phyloP scores from a whole-genome alignment of 2,888 invertebrate species.

The Cordilura impudica region DNA sequence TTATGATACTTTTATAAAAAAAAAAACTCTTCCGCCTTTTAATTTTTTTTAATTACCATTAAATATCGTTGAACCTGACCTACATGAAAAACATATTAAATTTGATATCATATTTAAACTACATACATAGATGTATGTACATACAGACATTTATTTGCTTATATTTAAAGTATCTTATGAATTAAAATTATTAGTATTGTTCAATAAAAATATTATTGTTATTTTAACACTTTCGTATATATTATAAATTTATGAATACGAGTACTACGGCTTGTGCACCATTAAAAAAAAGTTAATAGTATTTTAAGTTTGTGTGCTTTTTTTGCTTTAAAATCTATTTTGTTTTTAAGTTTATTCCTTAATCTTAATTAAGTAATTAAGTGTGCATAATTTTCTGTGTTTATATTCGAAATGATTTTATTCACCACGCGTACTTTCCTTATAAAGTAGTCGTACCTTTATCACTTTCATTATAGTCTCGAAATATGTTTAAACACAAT shows the following conservation, averaged over 20 bases:
- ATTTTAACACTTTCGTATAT: neutral
- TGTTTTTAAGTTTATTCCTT: too few species aligned
- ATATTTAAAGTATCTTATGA: neutral
- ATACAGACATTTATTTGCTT: neutral
- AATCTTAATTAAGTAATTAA: too few species aligned
- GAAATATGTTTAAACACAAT: neutral
- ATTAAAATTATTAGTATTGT: neutral
- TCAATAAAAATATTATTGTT: neutral
- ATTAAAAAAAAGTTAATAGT: too few species aligned
- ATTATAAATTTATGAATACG: neutral
- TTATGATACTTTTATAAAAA: too few species aligned
- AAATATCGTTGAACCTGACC: constrained; percentile 19
- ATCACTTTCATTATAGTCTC: neutral
- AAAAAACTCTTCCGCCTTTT: neutral
- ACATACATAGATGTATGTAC: too few species aligned
- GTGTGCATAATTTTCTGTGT: too few species aligned
- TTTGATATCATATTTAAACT: too few species aligned
- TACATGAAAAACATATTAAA: neutral
- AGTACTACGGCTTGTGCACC: too few species aligned
- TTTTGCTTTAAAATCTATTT: too few species aligned
- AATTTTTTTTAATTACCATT: neutral
- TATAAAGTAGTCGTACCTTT: neutral
- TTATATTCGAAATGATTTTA: too few species aligned
- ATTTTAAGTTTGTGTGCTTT: too few species aligned
- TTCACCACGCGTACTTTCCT: too few species aligned